Conservation (phyloP, 2,113 vertebrate genomes). For the Leucopsar rothschildi region DNA sequence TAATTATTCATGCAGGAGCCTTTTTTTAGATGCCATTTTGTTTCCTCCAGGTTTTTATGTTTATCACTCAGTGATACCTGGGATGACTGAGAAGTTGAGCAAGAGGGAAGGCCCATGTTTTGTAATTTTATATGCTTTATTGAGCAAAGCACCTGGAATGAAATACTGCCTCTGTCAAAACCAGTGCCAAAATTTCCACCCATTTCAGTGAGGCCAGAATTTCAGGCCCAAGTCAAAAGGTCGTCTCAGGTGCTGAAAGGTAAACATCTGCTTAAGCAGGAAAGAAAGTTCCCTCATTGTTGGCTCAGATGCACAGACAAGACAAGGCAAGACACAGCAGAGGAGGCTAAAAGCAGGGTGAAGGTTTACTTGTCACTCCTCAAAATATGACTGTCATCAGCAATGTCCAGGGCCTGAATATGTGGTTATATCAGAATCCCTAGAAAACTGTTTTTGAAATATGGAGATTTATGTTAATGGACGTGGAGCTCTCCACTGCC, state of each 20-base stretch:
- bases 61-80: neutral
- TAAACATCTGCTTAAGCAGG: constrained; percentile 10
- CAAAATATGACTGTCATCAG: neutral
- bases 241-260: constrained; percentile 34
- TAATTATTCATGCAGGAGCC: neutral
- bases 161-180: constrained; percentile 6
- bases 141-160: constrained; percentile 41
- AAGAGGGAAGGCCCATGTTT: neutral
- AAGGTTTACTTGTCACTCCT: neutral
- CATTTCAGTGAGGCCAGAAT: constrained; percentile 29
- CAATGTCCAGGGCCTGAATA: neutral
- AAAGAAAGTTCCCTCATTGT: neutral
- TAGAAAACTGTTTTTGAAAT: neutral
- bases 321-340: constrained; percentile 1
- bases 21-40: constrained; percentile 11
- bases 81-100: constrained; percentile 29
- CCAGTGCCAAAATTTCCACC: constrained; percentile 42
- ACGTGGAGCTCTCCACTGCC: neutral
- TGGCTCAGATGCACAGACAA: neutral
- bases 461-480: neutral
- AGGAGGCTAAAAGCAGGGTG: neutral
- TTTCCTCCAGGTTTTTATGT: constrained; percentile 14
- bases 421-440: neutral
- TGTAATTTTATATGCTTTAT: constrained; percentile 40
- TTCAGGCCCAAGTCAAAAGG: constrained; percentile 50